Percentiles rank a stretch among this genome's conserved stretches.
These are phyloP conservation scores for Ganaspis sp. DNA, from an alignment of 1,140 invertebrate species.

Conservation along the genomic window DNA sequence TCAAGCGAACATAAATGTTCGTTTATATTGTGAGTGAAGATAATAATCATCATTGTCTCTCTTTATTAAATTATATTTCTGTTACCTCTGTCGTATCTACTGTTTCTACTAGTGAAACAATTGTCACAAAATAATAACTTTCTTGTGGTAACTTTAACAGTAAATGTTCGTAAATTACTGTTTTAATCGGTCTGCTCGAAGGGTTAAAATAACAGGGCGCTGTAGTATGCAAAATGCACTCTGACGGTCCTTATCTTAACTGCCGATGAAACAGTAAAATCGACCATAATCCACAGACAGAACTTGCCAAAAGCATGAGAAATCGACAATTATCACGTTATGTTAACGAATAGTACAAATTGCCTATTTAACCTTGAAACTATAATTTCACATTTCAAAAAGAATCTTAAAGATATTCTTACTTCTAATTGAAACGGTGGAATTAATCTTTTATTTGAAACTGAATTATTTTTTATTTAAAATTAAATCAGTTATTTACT, in stretches of 20 bases:
- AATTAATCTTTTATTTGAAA: too few relatives aligned
- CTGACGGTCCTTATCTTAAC: neutral
- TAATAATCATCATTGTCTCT: neutral
- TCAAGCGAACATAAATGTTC: too few relatives aligned
- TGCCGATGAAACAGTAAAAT: neutral
- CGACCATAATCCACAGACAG: neutral
- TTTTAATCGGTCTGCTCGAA: neutral
- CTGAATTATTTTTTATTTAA: too few relatives aligned
- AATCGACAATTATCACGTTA: too few relatives aligned
- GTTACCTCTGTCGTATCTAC: neutral
- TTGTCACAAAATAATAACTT: conserved; percentile 3
- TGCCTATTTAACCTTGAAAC: too few relatives aligned
- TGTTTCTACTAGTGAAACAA: neutral
- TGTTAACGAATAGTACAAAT: too few relatives aligned
- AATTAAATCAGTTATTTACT: too few relatives aligned
- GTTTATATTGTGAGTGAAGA: too few relatives aligned
- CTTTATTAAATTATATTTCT: conserved; percentile 27
- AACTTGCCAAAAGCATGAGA: neutral
- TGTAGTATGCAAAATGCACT: neutral
- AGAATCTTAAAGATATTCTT: too few relatives aligned
- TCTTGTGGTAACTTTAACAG: neutral
- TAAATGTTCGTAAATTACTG: conserved; percentile 9
- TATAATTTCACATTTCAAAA: too few relatives aligned
- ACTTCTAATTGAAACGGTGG: too few relatives aligned
- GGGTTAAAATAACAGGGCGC: neutral